phyloP scores from a whole-genome alignment of 2,113 vertebrate genomes.

The Pseudonaja textilis region DNA sequence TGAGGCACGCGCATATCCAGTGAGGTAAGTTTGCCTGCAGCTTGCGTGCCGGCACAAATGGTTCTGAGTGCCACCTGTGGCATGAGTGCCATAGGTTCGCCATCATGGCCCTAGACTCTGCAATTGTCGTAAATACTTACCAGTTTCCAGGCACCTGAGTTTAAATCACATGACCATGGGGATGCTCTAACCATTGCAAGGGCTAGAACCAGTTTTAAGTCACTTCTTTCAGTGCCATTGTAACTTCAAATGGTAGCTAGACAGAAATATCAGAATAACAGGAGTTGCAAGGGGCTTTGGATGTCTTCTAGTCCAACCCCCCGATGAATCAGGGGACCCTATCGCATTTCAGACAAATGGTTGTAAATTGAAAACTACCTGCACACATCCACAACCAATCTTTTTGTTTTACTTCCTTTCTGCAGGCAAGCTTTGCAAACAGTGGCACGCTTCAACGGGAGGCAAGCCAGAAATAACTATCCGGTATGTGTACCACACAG shows the following conservation, averaged over 20 bases:
- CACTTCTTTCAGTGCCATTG: background rate
- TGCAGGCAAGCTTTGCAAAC: constrained; percentile 27
- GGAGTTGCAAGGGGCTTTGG: background rate
- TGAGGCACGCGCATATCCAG: too few relatives aligned
- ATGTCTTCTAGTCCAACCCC: background rate
- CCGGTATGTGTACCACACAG: background rate
- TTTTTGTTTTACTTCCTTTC: constrained; percentile 5
- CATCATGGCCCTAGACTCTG: background rate
- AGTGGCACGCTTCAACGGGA: constrained; percentile 38
- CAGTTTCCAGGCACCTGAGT: background rate
- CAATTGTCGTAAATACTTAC: background rate
- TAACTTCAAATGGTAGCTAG: background rate
- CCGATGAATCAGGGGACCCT: background rate
- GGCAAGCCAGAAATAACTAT: constrained; percentile 19
- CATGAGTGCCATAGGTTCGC: too few relatives aligned
- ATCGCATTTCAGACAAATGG: background rate
- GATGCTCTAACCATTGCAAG: background rate
- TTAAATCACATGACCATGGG: background rate
- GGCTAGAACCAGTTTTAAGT: background rate
- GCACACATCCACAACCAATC: background rate
- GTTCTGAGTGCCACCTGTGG: too few relatives aligned
- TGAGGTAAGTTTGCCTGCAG: too few relatives aligned
- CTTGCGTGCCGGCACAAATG: too few relatives aligned
- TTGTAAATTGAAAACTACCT: background rate
- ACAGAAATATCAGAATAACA: background rate